Conservation (phyloP, 2,797 vertebrate species). For the Silurus lanzhouensis region DNA sequence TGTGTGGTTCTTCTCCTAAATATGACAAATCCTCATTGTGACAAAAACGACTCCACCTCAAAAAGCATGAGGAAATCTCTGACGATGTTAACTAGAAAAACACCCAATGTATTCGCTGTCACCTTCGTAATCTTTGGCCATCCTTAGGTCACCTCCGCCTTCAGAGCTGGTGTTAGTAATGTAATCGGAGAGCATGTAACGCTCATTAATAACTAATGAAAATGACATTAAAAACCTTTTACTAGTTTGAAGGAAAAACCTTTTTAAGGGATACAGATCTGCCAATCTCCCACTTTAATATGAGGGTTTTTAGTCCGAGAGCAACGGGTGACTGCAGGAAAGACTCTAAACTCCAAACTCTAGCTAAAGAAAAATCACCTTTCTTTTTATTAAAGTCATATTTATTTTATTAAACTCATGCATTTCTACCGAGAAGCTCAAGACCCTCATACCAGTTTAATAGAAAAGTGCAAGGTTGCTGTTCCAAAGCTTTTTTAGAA, state of each 20-base stretch:
- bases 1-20: slow-evolving; percentile 30
- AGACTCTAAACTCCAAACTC: slow-evolving; percentile 14
- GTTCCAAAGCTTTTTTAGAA: not conserved
- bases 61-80: slow-evolving; percentile 42
- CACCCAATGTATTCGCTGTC: slow-evolving; percentile 43
- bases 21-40: slow-evolving; percentile 52
- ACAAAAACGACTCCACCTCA: slow-evolving; percentile 56
- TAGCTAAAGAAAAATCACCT: not conserved
- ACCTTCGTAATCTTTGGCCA: slow-evolving; percentile 46
- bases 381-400: not conserved
- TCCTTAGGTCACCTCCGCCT: slow-evolving; percentile 24
- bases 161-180: slow-evolving; percentile 28
- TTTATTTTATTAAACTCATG: slow-evolving; percentile 13
- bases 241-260: not conserved
- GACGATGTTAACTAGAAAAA: slow-evolving; percentile 41
- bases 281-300: not conserved
- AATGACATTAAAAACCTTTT: slow-evolving; percentile 1
- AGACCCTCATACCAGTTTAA: not conserved
- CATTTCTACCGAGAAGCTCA: not conserved
- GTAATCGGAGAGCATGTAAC: slow-evolving; percentile 13
- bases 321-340: slow-evolving; percentile 8
- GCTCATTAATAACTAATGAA: not conserved
- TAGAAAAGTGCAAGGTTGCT: not conserved
- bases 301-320: not conserved
- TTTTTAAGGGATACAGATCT: slow-evolving; percentile 11